Evolutionary conservation across 1,140 invertebrate genomes (phyloP).

Genomic region (Eciton burchellii): DNA sequence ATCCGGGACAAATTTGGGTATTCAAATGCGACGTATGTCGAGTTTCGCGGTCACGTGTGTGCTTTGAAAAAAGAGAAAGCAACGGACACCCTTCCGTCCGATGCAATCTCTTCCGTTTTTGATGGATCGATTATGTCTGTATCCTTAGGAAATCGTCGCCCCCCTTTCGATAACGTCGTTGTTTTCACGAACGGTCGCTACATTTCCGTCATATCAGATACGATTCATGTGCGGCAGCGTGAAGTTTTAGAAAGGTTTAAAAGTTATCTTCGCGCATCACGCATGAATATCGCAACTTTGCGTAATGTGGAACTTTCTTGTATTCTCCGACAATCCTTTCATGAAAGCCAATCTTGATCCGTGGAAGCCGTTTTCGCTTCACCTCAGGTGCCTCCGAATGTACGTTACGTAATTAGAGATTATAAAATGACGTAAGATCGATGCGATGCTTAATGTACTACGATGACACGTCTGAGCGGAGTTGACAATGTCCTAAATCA

Average conservation of each 20-base stretch:
- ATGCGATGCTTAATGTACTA: constrained; percentile 16
- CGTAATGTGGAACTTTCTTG: constrained; percentile 13
- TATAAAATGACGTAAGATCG: too few species aligned
- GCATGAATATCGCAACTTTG: constrained; percentile 10
- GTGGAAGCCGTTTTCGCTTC: neutral
- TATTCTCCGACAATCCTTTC: constrained; percentile 18
- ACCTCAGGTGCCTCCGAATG: too few species aligned
- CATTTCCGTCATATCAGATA: neutral
- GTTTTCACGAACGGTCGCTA: constrained; percentile 20
- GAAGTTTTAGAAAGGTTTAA: constrained; percentile 23
- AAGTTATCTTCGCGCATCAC: constrained; percentile 33
- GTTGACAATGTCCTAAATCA: constrained; percentile 68
- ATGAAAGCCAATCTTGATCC: neutral
- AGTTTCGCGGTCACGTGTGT: constrained; percentile 47
- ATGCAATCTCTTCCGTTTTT: neutral
- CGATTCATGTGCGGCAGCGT: too few species aligned
- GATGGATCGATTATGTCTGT: constrained; percentile 47
- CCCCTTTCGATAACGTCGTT: constrained; percentile 18
- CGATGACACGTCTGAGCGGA: constrained; percentile 59
- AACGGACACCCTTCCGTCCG: neutral
- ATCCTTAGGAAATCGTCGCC: constrained; percentile 11
- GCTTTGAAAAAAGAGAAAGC: constrained; percentile 31
- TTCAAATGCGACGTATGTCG: constrained; percentile 67
- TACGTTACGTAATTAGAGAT: too few species aligned
- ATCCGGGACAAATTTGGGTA: constrained; percentile 62